Evolutionary conservation across 2,113 vertebrate species (phyloP).

Genomic region (Urocynchramus pylzowi): DNA sequence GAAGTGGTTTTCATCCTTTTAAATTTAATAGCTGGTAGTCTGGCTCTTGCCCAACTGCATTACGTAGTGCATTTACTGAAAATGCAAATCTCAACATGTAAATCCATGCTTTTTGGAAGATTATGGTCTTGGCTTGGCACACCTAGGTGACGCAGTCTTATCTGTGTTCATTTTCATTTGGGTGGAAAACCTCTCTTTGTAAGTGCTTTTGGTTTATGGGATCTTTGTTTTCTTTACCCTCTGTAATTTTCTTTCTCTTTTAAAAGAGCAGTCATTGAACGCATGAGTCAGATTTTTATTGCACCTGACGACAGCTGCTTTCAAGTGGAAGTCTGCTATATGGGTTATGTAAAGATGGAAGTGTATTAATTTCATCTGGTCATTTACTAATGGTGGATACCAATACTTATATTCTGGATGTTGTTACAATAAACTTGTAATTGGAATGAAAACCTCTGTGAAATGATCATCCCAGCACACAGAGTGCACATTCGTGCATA

Average conservation of each 20-base stretch:
- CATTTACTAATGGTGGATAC: neutral
- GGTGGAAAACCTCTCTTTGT: neutral
- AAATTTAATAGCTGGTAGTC: neutral
- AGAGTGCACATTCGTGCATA: neutral
- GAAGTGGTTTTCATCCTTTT: conserved; percentile 20
- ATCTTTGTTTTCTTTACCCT: neutral
- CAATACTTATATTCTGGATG: neutral
- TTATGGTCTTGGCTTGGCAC: neutral
- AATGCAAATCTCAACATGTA: conserved; percentile 38
- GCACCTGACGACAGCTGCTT: neutral
- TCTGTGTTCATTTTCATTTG: neutral
- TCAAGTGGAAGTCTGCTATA: neutral
- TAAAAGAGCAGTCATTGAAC: neutral
- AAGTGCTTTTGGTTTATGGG: neutral
- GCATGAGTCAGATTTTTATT: conserved; percentile 14
- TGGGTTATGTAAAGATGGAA: neutral
- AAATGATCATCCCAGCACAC: neutral
- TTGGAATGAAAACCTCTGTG: neutral
- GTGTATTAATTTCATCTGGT: neutral
- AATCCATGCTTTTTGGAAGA: conserved; percentile 29
- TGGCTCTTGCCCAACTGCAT: conserved; percentile 40
- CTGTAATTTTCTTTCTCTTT: neutral
- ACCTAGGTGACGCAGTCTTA: neutral
- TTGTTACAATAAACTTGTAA: neutral
- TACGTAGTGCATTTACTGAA: conserved; percentile 38